Evolutionary conservation across 2,888 invertebrate genomes (phyloP), one percentile per base, ranked within the genome.

Genomic region (Cryptocheilus praepositus): DNA sequence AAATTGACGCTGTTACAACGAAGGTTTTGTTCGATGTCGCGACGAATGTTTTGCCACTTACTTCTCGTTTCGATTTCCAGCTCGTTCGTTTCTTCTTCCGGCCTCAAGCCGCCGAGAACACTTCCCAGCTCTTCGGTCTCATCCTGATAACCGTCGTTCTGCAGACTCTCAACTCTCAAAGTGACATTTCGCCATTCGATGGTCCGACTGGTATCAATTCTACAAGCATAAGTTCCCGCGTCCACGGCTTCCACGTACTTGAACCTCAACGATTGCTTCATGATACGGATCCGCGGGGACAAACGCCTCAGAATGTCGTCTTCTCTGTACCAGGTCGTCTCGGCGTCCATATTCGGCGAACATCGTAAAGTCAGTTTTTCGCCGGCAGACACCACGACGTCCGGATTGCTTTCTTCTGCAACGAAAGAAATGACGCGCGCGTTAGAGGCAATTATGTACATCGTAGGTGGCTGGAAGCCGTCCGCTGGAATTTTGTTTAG

Each of bases 31-130:
- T 45, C 68, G 56, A 28, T 25, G 7, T 15, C 15, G 56, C 2
- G 28, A 21, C 1, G 16, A 36, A 19, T 7, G 16, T 61, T 56
- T 19, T 49, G 56, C 54, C 52, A 71, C 81, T 80, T 55, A 88
- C 88, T 84, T 80, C 81, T 83, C 25, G 81, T 67, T 44, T 82
- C 85, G 46, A 76, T 64, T 46, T 86, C 85, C 57, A 88, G 81
- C 67, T 88, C 88, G 71, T 88, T 88, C 61, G 85, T 87, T 68
- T 87, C 87, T 2, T 87, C 86, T 3, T 85, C 86, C 15, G 84
- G 80, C 36, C 84, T 79, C 21, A 81, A 66, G 0, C 83, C 81
- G 0, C 79, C 81, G 7, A 82, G 76, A 0, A 76, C 69, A 51
- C 71, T 71, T n/a, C 79, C 84, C 18, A 84, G 74, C 16, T 73